Conservation (phyloP, 2,797 vertebrate species). For the Sciurus carolinensis region DNA sequence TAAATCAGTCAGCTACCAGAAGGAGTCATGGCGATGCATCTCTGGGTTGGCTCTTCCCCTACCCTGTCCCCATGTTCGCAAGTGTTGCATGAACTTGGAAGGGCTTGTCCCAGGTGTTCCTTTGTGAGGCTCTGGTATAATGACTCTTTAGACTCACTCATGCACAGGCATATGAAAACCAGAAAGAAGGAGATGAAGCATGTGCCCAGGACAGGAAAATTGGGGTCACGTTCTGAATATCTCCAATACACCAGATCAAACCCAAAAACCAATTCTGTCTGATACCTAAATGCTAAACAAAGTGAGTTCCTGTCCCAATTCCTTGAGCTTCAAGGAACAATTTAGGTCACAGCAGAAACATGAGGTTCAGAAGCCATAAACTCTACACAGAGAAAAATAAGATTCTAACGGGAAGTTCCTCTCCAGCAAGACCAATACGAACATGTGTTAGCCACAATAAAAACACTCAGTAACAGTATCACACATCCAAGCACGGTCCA, state of each 20-base stretch:
- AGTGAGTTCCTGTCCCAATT: slow-evolving; percentile 74
- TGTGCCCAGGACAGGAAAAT: background rate
- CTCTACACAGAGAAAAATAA: slow-evolving; percentile 78
- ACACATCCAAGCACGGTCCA: slow-evolving; percentile 75
- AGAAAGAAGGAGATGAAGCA: background rate
- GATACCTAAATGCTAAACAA: slow-evolving; percentile 54
- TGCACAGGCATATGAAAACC: background rate
- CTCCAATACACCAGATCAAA: background rate
- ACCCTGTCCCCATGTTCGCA: too few relatives aligned
- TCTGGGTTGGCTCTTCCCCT: background rate
- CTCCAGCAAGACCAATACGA: slow-evolving; percentile 76
- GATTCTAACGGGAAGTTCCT: slow-evolving; percentile 74
- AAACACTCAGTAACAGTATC: slow-evolving; percentile 72
- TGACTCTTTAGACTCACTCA: background rate
- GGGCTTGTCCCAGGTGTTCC: background rate
- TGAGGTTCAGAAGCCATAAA: slow-evolving; percentile 75
- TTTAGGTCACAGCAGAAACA: slow-evolving; percentile 78
- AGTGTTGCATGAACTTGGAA: background rate
- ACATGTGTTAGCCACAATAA: slow-evolving; percentile 79
- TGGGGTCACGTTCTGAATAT: slow-evolving; percentile 40
- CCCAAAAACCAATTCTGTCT: slow-evolving; percentile 14
- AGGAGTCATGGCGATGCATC: background rate
- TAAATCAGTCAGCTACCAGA: background rate
- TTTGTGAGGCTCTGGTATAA: background rate
- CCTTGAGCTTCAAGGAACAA: slow-evolving; percentile 69